phyloP scores from a whole-genome alignment of 2,888 invertebrate genomes.

The Alcis repandata region DNA sequence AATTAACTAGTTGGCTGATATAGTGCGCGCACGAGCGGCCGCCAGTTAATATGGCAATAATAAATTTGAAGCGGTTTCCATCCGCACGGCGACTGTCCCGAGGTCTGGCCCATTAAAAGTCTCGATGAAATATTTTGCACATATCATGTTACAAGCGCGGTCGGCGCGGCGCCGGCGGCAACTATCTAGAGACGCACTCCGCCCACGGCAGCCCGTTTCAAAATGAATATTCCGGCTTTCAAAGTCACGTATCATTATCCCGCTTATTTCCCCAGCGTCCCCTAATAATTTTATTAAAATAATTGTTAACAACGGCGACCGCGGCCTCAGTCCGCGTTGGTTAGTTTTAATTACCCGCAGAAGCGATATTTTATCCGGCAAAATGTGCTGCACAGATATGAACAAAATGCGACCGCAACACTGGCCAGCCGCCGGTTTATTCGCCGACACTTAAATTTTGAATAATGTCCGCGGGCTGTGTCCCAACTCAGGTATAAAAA shows the following conservation, averaged over 20 bases:
- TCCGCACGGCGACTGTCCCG: constrained; percentile 62
- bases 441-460: constrained; percentile 53
- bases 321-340: constrained; percentile 62
- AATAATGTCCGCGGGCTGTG: constrained; percentile 44
- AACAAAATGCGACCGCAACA: constrained; percentile 63
- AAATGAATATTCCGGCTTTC: constrained; percentile 60
- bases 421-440: constrained; percentile 52
- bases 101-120: constrained; percentile 67
- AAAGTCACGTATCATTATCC: constrained; percentile 58
- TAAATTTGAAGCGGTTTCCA: constrained; percentile 79
- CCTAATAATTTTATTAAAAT: constrained; percentile 74
- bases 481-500: constrained; percentile 35
- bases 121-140: constrained; percentile 69
- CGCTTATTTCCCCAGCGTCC: constrained; percentile 68
- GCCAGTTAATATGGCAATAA: constrained; percentile 82
- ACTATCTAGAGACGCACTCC: constrained; percentile 45
- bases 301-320: constrained; percentile 67
- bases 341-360: constrained; percentile 77
- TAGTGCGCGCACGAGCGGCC: constrained; percentile 68
- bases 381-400: constrained; percentile 68
- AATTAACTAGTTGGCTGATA: constrained; percentile 81
- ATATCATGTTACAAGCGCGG: constrained; percentile 60
- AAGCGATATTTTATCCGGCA: constrained; percentile 73
- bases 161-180: constrained; percentile 43
- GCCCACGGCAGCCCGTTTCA: constrained; percentile 48